A percentile compares a stretch with the other conserved stretches of the same genome.
Evolutionary conservation across 2,113 vertebrate genomes (phyloP).

Genomic region (Hippoglossus stenolepis): DNA sequence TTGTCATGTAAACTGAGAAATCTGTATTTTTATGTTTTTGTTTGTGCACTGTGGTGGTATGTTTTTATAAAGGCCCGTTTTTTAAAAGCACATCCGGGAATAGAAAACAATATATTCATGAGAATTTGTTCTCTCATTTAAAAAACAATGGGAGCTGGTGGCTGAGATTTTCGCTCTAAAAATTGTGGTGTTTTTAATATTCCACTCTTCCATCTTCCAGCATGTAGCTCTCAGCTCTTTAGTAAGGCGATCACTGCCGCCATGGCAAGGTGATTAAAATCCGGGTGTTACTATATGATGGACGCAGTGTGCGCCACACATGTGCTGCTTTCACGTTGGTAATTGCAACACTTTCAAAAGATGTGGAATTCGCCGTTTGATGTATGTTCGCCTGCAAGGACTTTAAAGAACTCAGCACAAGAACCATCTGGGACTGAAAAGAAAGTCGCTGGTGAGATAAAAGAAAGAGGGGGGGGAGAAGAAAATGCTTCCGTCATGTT

Average conservation of each 20-base stretch:
- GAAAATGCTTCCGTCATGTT: slow-evolving; percentile 1
- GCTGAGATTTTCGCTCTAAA: neutral
- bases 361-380: slow-evolving; percentile 76
- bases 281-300: slow-evolving; percentile 65
- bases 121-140: slow-evolving; percentile 5
- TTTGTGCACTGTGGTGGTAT: neutral
- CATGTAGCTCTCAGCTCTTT: slow-evolving; percentile 32
- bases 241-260: slow-evolving; percentile 45
- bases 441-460: slow-evolving; percentile 36
- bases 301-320: slow-evolving; percentile 72
- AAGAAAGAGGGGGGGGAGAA: neutral
- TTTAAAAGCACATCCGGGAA: neutral
- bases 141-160: slow-evolving; percentile 29
- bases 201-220: slow-evolving; percentile 21
- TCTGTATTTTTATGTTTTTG: too few relatives aligned
- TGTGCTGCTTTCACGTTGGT: slow-evolving; percentile 70
- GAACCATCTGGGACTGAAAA: slow-evolving; percentile 68
- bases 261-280: slow-evolving; percentile 65
- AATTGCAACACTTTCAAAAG: slow-evolving; percentile 80
- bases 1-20: too few relatives aligned
- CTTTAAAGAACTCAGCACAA: slow-evolving; percentile 64
- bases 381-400: slow-evolving; percentile 57
- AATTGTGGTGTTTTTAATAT: slow-evolving; percentile 37
- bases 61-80: neutral
- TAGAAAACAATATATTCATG: neutral